These are phyloP conservation scores for Theropithecus gelada DNA, from an alignment of 2,113 vertebrate species.

Conservation along the genomic window DNA sequence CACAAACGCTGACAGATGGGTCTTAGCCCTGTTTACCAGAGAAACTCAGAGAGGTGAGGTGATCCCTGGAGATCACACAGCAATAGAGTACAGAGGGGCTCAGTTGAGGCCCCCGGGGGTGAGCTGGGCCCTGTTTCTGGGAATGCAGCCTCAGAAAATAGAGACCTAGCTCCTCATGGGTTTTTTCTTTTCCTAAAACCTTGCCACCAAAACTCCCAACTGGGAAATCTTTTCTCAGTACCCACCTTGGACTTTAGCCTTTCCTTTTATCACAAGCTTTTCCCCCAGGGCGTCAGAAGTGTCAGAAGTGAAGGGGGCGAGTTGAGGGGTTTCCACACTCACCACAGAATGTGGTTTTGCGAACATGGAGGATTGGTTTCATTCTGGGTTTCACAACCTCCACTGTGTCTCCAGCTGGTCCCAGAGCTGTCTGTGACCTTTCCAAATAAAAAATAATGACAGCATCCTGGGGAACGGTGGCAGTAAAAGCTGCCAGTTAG, in stretches of 20 bases:
- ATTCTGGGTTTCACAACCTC: not conserved
- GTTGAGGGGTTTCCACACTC: not conserved
- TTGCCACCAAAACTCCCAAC: not conserved
- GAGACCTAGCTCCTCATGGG: fast-evolving
- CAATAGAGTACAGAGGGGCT: not conserved
- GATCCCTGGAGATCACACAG: not conserved
- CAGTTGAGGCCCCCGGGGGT: not conserved
- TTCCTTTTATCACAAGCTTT: not conserved
- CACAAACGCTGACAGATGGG: not conserved
- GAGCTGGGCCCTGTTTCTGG: not conserved
- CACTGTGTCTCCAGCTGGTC: not conserved
- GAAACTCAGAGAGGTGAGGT: not conserved
- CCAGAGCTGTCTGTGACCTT: not conserved
- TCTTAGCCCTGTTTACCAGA: not conserved
- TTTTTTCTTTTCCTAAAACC: not conserved
- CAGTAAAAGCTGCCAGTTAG: not conserved
- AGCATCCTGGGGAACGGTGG: not conserved
- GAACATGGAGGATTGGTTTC: not conserved
- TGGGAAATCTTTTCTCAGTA: not conserved
- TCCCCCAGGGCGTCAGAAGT: not conserved
- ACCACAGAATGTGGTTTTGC: not conserved
- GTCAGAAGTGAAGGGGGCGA: not conserved
- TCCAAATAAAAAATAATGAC: not conserved
- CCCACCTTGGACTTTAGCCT: not conserved
- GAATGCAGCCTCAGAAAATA: not conserved